Base-by-base conservation (phyloP, 2,888 invertebrate genomes). In the Caenorhabditis japonica region DNA sequence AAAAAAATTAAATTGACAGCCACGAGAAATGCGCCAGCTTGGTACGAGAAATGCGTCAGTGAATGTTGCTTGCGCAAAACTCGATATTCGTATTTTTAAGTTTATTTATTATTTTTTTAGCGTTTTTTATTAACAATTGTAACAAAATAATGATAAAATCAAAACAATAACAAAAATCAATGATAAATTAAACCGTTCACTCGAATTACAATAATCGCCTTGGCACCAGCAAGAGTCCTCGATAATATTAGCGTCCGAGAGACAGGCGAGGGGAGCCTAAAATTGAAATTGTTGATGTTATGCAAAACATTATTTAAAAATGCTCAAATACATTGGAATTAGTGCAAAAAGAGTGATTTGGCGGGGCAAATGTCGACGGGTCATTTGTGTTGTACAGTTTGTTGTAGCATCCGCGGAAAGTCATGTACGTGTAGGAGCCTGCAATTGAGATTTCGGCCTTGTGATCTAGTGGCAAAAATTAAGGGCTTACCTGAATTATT, bases 361-460 rank as follows among this genome's bases (percentile, higher is more conserved):
- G 82, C 12, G 80, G 80, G 21, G 70, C 39, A 41, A 71, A 72
- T 4, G 77, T 72, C 13, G 55, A 58, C 7, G 79, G 79, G 59
- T 82, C 77, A 27, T 70, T 68, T 5, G 74, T 41, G 43, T 80
- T 73, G 51, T 70, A 84, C 74, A 82, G 58, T 23, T 76, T 70
- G 34, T 77, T 69, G 64, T 83, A 83, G 61, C 86, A 86, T 15
- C 83, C 85, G 3, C 86, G 79, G 44, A 86, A 84, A 4, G 85
- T 86, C 79, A 86, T 80, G 12, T 76, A 76, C 10, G 85, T 82
- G 23, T 70, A 74, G 10, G 80, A 75, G 2, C 84, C 84, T 80
- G 59, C 41, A 64, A 39, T n/a, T n/a, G n/a, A n/a, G n/a, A n/a
- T n/a, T n/a, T n/a, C n/a, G n/a, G n/a, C n/a, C n/a, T n/a, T n/a